A percentile compares a stretch with the other conserved stretches of the same genome.
Evolutionary conservation across 2,797 vertebrate genomes (phyloP).

Genomic region (Champsocephalus gunnari): DNA sequence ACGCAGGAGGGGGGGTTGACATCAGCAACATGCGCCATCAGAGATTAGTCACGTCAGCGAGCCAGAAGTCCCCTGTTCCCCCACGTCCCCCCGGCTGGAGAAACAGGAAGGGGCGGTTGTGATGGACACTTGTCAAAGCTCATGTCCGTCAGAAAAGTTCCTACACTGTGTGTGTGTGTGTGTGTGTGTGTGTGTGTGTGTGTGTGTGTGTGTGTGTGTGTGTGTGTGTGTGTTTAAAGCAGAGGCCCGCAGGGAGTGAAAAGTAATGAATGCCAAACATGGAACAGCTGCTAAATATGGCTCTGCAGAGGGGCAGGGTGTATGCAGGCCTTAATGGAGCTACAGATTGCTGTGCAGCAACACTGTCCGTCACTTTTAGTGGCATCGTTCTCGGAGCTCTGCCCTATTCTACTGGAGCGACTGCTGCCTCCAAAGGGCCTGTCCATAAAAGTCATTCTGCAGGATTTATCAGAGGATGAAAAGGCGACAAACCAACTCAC

Average conservation of each 20-base stretch:
- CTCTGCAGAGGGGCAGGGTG: constrained; percentile 45
- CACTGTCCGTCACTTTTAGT: constrained; percentile 33
- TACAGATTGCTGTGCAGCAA: constrained; percentile 44
- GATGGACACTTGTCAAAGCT: constrained; percentile 76
- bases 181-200: constrained; percentile 39
- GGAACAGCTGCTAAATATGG: constrained; percentile 74
- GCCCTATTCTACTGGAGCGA: constrained; percentile 26
- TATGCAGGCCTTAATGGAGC: constrained; percentile 30
- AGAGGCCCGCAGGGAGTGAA: constrained; percentile 50
- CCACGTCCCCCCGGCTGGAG: constrained; percentile 26
- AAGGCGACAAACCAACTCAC: constrained; percentile 21
- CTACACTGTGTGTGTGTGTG: constrained; percentile 13
- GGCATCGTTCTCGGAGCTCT: constrained; percentile 20
- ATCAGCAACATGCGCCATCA: constrained; percentile 55
- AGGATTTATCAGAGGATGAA: constrained; percentile 37
- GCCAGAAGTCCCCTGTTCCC: constrained; percentile 47
- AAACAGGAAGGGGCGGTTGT: constrained; percentile 43
- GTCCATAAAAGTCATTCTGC: constrained; percentile 22
- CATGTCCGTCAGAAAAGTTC: constrained; percentile 57
- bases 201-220: constrained; percentile 23
- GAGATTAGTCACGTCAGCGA: constrained; percentile 61
- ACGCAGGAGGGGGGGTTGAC: constrained; percentile 40
- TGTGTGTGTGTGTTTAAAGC: constrained; percentile 53
- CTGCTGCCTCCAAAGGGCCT: constrained; percentile 20
- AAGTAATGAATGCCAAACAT: constrained; percentile 50